Base-by-base conservation (phyloP, 2,113 vertebrate genomes). In the Siphamia tubifer region DNA sequence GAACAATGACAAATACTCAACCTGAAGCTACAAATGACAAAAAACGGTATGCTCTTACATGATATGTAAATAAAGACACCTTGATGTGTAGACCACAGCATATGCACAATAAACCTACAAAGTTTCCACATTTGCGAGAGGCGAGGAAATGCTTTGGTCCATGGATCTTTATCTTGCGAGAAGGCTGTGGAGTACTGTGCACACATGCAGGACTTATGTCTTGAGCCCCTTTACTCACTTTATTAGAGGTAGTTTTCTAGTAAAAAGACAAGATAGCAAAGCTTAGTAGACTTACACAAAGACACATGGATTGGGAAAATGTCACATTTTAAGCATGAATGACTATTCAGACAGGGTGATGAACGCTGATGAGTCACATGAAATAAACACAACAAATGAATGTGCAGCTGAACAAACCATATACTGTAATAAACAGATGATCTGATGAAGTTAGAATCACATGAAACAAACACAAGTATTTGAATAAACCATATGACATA, bases 201-300 rank as follows among this genome's bases (percentile, higher is more conserved):
- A 84, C 77, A 42, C 82, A 90, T 87, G 82, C 71, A 81, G 68
- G 24, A n/a, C 15, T 77, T 85, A 87, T 78, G 32, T 62, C 69
- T 71, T 86, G 80, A 62, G 65, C 87, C 70, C 75, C 30, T 83
- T 88, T 90, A 90, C 2, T 68, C 61, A 68, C 66, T 88, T 88
- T 93, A 75, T 66, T 85, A 88, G 76, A 89, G 62, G 88, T 67
- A 71, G 80, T 52, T 84, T 83, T 90, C 89, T 90, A 89, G 56
- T 86, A 73, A 77, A 81, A 69, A 89, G 69, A 92, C 79, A 90
- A 86, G 47, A 91, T 75, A 61, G 63, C 49, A 87, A 11, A 4
- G 42, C 21, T 87, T 84, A 90, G 73, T 69, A 72, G 52, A 44
- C 73, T 84, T 82, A 79, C 9, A 39, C 3, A 19, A 58, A 72